These are phyloP conservation scores for Heterodera carotae DNA, from an alignment of 1,140 invertebrate species.

Conservation along the genomic window DNA sequence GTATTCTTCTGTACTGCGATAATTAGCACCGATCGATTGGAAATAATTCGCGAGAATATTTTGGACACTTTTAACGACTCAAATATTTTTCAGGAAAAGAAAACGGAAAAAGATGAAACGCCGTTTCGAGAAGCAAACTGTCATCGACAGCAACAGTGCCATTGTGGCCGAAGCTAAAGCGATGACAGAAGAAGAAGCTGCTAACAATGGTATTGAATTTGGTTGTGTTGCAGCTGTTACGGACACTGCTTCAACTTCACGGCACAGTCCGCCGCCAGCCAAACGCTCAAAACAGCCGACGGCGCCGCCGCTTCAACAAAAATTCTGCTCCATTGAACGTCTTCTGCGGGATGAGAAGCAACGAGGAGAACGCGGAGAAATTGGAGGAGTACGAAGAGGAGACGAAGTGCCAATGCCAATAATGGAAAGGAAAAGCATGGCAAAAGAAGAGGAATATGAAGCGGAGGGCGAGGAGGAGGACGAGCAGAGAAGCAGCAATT, in stretches of 20 bases:
- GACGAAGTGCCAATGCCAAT: slow-evolving; percentile 12
- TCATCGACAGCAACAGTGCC: too few species aligned
- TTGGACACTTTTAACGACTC: too few species aligned
- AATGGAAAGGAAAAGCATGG: neutral
- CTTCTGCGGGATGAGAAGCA: neutral
- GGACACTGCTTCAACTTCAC: neutral
- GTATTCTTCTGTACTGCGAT: too few species aligned
- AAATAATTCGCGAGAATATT: too few species aligned
- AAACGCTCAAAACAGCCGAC: neutral
- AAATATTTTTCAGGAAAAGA: neutral
- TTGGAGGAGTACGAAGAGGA: neutral
- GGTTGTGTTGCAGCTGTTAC: neutral
- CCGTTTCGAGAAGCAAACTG: neutral
- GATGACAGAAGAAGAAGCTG: neutral
- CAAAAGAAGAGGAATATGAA: neutral
- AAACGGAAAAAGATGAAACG: neutral
- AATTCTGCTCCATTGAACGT: neutral
- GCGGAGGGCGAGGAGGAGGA: neutral
- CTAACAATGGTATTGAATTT: neutral
- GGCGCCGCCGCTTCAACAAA: neutral
- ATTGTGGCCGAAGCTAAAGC: neutral
- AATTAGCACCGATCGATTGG: too few species aligned
- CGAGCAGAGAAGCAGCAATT: neutral
- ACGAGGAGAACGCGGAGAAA: neutral
- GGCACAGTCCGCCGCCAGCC: neutral